These are phyloP conservation scores for Clepsis dumicolana DNA, from an alignment of 2,888 invertebrate genomes.

Conservation along the genomic window DNA sequence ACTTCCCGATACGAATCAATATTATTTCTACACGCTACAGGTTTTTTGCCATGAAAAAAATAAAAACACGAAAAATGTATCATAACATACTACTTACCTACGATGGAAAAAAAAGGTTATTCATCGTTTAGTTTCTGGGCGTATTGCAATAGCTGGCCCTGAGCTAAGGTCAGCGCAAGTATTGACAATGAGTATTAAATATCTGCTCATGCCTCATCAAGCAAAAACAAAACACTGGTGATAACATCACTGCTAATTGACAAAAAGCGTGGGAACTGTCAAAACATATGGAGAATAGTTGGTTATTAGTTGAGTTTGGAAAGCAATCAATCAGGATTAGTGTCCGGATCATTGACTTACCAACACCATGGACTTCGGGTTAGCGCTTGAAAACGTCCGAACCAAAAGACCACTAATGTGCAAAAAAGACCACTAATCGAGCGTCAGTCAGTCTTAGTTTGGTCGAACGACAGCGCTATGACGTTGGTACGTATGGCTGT, in stretches of 20 bases:
- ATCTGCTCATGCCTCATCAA: slow-evolving; percentile 48
- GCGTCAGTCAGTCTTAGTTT: too few relatives aligned
- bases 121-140: slow-evolving; percentile 49
- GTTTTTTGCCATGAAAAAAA: slow-evolving; percentile 65
- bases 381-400: background rate
- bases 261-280: slow-evolving; percentile 54
- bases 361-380: too few relatives aligned
- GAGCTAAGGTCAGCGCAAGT: slow-evolving; percentile 56
- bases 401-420: too few relatives aligned
- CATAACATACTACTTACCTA: slow-evolving; percentile 58
- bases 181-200: slow-evolving; percentile 52
- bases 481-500: too few relatives aligned
- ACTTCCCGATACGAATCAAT: slow-evolving; percentile 74
- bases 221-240: slow-evolving; percentile 49
- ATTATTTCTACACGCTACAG: slow-evolving; percentile 66
- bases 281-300: slow-evolving; percentile 40
- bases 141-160: slow-evolving; percentile 59
- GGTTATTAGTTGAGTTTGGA: slow-evolving; percentile 11
- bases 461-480: too few relatives aligned
- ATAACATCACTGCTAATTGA: slow-evolving; percentile 38
- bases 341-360: too few relatives aligned
- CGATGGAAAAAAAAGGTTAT: slow-evolving; percentile 55
- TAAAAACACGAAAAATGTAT: slow-evolving; percentile 58
- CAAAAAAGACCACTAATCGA: too few relatives aligned
- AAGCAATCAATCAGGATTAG: background rate